Evolutionary conservation across 1,140 invertebrate genomes (phyloP), one percentile per base, ranked within the genome.

Genomic region (Scaptomyza hsui): DNA sequence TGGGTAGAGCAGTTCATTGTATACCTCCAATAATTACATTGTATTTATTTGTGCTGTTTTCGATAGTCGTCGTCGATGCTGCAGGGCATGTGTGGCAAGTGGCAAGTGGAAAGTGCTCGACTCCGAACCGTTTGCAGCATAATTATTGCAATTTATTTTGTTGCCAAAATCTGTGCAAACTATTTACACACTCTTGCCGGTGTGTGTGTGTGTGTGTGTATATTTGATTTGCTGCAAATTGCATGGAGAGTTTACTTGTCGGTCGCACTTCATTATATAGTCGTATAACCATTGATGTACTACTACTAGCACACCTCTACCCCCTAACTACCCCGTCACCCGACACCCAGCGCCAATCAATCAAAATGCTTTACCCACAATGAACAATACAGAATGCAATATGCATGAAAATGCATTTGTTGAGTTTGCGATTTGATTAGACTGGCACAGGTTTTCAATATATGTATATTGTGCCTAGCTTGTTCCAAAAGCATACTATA

Each of bases 71-170:
- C 60, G 59, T 7, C 41, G 12, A 29, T 12, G 39, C 69, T 59
- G 53, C 48, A 32, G 53, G 60, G 32, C 48, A 67, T 57, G 29
- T 10, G 59, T 42, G 75, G 75, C 48, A 51, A 68, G 59, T 42
- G 75, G 75, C 48, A 51, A 68, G 59, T 42, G 75, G 75, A 44
- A 51, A 68, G 42, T 59, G 19, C 64, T 60, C 18, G n/a, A 32
- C 42, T 59, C 51, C 45, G 12, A 60, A 60, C 65, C 42, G 47
- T 55, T 70, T 60, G 26, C 76, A 80, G 44, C 69, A 86, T 77
- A 85, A 86, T 86, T 79, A 77, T 80, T 80, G 52, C 80, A 86
- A 85, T 80, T 85, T 85, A 86, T 85, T 85, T 77, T 70, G 77
- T 59, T 85, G 81, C 76, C 57, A 80, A 85, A 80, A 77, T 80